Conservation (phyloP, 2,888 invertebrate species). For the Maniola hyperantus region DNA sequence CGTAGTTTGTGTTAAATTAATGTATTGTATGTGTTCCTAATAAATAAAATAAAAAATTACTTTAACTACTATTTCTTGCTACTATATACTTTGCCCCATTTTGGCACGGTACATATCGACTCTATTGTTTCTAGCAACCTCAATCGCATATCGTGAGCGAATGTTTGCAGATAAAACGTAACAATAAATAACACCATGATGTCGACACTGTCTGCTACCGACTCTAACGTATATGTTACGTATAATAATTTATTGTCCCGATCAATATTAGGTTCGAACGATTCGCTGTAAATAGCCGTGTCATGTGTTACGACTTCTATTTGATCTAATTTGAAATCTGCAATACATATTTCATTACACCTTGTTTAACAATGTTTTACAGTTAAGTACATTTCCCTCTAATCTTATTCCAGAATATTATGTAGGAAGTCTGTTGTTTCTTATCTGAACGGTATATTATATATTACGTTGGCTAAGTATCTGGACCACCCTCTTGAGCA, state of each 20-base stretch:
- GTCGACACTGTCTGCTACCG: conserved; percentile 63
- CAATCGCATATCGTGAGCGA: conserved; percentile 46
- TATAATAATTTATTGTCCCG: conserved; percentile 57
- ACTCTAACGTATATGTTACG: conserved; percentile 55
- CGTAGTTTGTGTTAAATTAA: no score
- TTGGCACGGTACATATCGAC: conserved; percentile 2
- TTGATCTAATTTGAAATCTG: conserved; percentile 32
- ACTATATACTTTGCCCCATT: neutral
- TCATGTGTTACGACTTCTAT: conserved; percentile 34
- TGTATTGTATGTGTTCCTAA: no score
- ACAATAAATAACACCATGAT: conserved; percentile 61
- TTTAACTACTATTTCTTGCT: neutral
- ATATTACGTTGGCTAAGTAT: conserved; percentile 43
- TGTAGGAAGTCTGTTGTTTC: conserved; percentile 42
- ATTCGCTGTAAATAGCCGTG: conserved; percentile 31
- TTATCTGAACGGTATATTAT: conserved; percentile 37
- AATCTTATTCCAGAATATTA: conserved; percentile 35
- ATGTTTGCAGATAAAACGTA: conserved; percentile 55
- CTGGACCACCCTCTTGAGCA: conserved; percentile 57
- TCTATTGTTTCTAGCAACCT: conserved; percentile 52
- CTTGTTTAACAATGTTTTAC: conserved; percentile 25
- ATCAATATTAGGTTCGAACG: conserved; percentile 48
- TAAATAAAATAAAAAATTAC: no score
- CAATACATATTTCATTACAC: conserved; percentile 33
- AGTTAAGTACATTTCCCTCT: conserved; percentile 30